Evolutionary conservation across 1,140 invertebrate species (phyloP).

Genomic region (Drosophila equinoxialis): DNA sequence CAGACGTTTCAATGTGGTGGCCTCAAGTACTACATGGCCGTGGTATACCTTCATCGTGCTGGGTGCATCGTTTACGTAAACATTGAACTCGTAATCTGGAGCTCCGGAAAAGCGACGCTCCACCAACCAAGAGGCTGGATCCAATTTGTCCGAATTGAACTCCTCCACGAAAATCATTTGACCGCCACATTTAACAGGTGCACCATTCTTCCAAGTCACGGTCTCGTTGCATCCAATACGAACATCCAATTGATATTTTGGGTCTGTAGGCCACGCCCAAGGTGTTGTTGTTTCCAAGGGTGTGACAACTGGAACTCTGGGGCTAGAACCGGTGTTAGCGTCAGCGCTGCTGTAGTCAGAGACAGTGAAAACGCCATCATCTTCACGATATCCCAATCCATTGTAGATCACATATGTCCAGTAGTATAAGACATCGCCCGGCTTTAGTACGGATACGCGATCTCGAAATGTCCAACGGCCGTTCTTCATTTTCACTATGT

Average conservation of each 20-base stretch:
- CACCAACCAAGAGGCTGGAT: conserved; percentile 76
- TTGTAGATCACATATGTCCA: conserved; percentile 89
- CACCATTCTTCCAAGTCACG: conserved; percentile 59
- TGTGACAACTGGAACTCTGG: background rate
- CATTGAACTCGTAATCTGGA: conserved; percentile 86
- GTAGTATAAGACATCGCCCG: conserved; percentile 88
- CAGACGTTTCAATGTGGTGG: conserved; percentile 84
- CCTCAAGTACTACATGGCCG: conserved; percentile 85
- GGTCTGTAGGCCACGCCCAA: conserved; percentile 19
- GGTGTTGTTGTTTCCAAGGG: conserved; percentile 6
- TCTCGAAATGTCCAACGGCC: conserved; percentile 89
- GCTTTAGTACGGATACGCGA: conserved; percentile 85
- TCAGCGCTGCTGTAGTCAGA: conserved; percentile 67
- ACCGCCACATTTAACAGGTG: conserved; percentile 83
- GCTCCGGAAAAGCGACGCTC: conserved; percentile 79
- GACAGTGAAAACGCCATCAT: conserved; percentile 85
- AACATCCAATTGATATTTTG: conserved; percentile 39
- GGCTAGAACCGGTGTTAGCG: background rate
- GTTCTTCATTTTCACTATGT: conserved; percentile 86
- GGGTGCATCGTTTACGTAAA: conserved; percentile 85
- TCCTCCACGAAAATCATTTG: conserved; percentile 85
- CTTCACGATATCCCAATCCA: conserved; percentile 86
- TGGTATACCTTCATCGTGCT: conserved; percentile 85
- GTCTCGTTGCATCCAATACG: conserved; percentile 30
- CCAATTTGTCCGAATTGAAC: conserved; percentile 75